phyloP scores from a whole-genome alignment of 2,888 invertebrate species.

The Cabera pusaria region DNA sequence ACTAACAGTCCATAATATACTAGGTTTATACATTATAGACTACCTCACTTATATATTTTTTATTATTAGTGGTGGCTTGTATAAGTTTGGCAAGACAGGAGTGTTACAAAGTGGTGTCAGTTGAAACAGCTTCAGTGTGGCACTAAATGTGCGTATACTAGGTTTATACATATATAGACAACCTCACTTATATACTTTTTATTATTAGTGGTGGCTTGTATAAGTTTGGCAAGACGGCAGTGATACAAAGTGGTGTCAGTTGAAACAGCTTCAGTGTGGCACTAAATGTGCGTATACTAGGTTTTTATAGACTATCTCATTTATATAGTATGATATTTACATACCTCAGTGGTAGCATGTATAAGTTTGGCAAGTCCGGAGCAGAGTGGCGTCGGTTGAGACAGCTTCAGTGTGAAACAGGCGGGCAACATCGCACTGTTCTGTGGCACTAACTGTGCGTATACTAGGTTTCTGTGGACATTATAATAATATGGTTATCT shows the following conservation, averaged over 20 bases:
- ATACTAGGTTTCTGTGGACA: constrained; percentile 84
- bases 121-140: too few species aligned
- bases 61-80: constrained; percentile 73
- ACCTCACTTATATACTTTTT: too few species aligned
- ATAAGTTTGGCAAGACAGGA: constrained; percentile 86
- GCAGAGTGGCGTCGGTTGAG: constrained; percentile 94
- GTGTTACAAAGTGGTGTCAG: constrained; percentile 95
- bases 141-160: too few species aligned
- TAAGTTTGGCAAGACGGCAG: constrained; percentile 86
- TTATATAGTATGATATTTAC: too few species aligned
- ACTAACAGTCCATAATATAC: too few species aligned
- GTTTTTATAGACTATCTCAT: constrained; percentile 43
- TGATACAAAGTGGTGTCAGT: constrained; percentile 95
- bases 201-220: constrained; percentile 75
- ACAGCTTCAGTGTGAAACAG: constrained; percentile 90
- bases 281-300: constrained; percentile 92
- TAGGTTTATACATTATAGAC: too few species aligned
- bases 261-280: constrained; percentile 89
- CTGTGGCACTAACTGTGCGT: constrained; percentile 89
- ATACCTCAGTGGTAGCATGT: constrained; percentile 74
- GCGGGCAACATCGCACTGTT: constrained; percentile 96
- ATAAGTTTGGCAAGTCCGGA: constrained; percentile 86
- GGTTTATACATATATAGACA: too few species aligned
- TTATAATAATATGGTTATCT: too few species aligned
- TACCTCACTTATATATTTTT: too few species aligned